A percentile compares a stretch with the other conserved stretches of the same genome.
phyloP scores from a whole-genome alignment of 2,888 invertebrate species.

The Pecten maximus region DNA sequence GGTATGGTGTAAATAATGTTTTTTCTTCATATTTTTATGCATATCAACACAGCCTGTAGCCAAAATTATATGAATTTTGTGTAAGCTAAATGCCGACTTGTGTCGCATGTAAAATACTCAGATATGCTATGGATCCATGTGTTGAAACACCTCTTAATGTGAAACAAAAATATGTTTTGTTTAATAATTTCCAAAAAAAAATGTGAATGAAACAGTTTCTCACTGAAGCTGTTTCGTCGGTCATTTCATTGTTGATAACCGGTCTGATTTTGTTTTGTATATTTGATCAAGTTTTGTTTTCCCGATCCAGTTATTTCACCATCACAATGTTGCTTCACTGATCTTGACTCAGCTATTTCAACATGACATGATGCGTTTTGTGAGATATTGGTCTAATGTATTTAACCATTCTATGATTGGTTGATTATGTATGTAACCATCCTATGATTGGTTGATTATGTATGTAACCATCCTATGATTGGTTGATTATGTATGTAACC shows the following conservation, averaged over 20 bases:
- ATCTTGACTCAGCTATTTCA: not conserved
- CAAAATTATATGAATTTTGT: not conserved
- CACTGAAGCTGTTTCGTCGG: not conserved
- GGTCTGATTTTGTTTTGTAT: not conserved
- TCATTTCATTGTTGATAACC: not conserved
- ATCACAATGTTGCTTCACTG: too few species aligned
- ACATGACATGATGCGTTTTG: too few species aligned
- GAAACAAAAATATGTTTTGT: not conserved
- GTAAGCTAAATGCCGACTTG: not conserved
- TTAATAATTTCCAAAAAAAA: too few species aligned
- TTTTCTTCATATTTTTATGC: slow-evolving; percentile 29
- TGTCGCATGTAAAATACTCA: slow-evolving; percentile 26
- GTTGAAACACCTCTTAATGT: not conserved
- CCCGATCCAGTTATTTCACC: not conserved
- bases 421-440: too few species aligned
- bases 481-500: too few species aligned
- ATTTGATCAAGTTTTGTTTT: not conserved
- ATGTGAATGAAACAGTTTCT: too few species aligned
- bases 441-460: too few species aligned
- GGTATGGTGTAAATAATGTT: not conserved
- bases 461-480: too few species aligned
- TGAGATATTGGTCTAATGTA: too few species aligned
- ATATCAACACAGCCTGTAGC: slow-evolving; percentile 15
- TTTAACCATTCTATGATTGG: too few species aligned
- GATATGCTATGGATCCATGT: not conserved